Conservation (phyloP, 2,797 vertebrate genomes). For the Danionella dracula region DNA sequence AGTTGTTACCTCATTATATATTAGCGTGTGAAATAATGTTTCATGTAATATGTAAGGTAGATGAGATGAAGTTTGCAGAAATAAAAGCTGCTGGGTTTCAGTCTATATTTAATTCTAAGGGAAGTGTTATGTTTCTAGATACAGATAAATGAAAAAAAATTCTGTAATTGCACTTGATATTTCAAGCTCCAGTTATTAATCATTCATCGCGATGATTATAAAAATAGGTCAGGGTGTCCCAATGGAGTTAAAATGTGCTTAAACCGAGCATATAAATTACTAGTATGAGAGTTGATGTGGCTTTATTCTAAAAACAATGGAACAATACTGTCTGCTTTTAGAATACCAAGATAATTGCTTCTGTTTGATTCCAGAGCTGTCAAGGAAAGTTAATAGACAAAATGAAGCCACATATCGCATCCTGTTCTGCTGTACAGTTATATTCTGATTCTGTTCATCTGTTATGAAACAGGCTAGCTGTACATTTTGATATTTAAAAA, state of each 20-base stretch:
- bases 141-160: not conserved
- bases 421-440: slow-evolving; percentile 17
- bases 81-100: not conserved
- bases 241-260: slow-evolving; percentile 16
- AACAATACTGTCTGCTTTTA: not conserved
- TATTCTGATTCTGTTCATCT: not conserved
- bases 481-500: too few species aligned
- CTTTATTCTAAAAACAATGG: not conserved
- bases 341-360: not conserved
- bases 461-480: too few species aligned
- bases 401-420: too few species aligned
- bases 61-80: not conserved
- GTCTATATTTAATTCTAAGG: too few species aligned
- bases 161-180: slow-evolving; percentile 10
- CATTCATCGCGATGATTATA: too few species aligned
- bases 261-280: slow-evolving; percentile 1
- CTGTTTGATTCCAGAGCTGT: slow-evolving; percentile 20
- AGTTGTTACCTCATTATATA: too few species aligned
- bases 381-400: slow-evolving; percentile 6
- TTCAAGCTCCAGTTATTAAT: slow-evolving; percentile 13
- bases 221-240: slow-evolving; percentile 21
- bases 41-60: not conserved
- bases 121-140: too few species aligned
- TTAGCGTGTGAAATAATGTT: too few species aligned
- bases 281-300: not conserved